Evolutionary conservation across 2,797 vertebrate genomes (phyloP).

Genomic region (Bradypodion pumilum): DNA sequence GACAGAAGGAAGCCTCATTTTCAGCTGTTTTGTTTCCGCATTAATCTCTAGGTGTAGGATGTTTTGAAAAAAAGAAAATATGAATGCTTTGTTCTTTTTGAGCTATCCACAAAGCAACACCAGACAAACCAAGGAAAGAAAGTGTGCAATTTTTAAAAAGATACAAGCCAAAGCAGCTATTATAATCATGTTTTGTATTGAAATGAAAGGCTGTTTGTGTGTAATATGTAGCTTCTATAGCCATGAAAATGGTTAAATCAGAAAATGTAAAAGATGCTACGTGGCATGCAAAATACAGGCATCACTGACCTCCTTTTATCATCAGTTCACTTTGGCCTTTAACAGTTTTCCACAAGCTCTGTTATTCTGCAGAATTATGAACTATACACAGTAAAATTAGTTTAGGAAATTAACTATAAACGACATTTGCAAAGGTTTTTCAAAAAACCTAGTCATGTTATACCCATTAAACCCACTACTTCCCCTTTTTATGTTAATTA

Average conservation of each 20-base stretch:
- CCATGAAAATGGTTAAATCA: constrained; percentile 11
- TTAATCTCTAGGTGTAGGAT: neutral
- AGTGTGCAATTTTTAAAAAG: constrained; percentile 10
- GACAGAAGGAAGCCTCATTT: neutral
- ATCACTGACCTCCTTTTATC: constrained; percentile 3
- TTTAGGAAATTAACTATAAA: constrained; percentile 25
- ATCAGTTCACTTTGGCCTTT: neutral
- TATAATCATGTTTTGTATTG: neutral
- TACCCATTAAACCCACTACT: constrained; percentile 13
- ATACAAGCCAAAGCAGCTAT: neutral
- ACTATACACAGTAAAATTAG: constrained; percentile 4
- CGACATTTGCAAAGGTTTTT: constrained; percentile 21
- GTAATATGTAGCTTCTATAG: neutral
- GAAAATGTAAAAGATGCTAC: neutral
- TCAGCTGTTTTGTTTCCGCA: neutral
- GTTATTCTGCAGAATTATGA: constrained; percentile 19
- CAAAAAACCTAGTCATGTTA: constrained; percentile 38
- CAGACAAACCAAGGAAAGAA: constrained; percentile 11
- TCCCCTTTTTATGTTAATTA: constrained; percentile 15
- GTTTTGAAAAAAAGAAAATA: neutral
- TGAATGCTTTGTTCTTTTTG: neutral
- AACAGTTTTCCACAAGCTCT: neutral
- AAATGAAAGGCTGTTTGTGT: constrained; percentile 8
- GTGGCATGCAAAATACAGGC: constrained; percentile 16
- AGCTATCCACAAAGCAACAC: neutral